These are phyloP conservation scores for Bombus impatiens DNA, from an alignment of 1,140 invertebrate genomes.

Conservation along the genomic window DNA sequence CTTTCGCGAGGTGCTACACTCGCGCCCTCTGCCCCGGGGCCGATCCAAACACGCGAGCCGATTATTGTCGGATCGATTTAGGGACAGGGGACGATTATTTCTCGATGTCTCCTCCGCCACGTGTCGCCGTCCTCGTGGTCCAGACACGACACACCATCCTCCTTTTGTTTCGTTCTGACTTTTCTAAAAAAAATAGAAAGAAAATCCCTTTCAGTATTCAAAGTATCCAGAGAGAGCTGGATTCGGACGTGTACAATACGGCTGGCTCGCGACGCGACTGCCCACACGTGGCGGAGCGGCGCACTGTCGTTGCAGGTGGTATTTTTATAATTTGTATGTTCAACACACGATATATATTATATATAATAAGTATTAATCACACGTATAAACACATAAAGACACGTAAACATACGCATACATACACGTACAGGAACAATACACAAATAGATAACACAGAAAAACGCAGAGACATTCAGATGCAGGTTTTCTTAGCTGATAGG, in stretches of 20 bases:
- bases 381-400: slow-evolving; percentile 13
- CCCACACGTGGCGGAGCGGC: slow-evolving; percentile 37
- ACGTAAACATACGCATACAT: not conserved
- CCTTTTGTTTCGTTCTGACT: not conserved
- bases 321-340: slow-evolving; percentile 74
- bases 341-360: slow-evolving; percentile 36
- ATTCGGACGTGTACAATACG: not conserved
- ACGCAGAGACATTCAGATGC: slow-evolving; percentile 47
- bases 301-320: slow-evolving; percentile 58
- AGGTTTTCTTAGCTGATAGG: slow-evolving; percentile 70
- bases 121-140: slow-evolving; percentile 5
- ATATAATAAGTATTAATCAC: slow-evolving; percentile 66
- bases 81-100: slow-evolving; percentile 32
- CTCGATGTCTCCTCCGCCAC: slow-evolving; percentile 42
- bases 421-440: slow-evolving; percentile 2
- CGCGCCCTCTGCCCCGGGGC: slow-evolving; percentile 47
- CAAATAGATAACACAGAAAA: not conserved
- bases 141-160: not conserved
- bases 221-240: slow-evolving; percentile 2
- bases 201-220: slow-evolving; percentile 14
- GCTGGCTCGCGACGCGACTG: slow-evolving; percentile 31
- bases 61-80: not conserved
- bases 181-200: not conserved
- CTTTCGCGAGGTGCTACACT: slow-evolving; percentile 69
- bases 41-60: slow-evolving; percentile 14